These are phyloP conservation scores for Corythornis madagascariensis DNA, from an alignment of 2,113 vertebrate genomes.

Conservation along the genomic window DNA sequence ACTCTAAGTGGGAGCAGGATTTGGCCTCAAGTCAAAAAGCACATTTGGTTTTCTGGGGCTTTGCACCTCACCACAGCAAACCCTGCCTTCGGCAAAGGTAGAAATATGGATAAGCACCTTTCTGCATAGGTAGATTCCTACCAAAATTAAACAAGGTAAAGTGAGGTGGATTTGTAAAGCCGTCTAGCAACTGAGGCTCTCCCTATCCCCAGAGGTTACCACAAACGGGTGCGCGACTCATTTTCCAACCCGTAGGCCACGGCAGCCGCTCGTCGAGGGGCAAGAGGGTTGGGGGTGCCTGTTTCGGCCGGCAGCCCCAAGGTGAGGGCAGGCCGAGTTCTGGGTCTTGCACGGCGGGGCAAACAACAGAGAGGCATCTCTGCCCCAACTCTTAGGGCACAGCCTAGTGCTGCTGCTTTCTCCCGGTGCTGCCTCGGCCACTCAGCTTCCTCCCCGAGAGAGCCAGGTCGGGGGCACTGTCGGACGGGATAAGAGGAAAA, in stretches of 20 bases:
- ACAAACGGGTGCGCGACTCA: rapidly evolving
- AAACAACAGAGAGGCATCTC: neutral
- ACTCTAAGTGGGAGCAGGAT: neutral
- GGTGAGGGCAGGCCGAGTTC: neutral
- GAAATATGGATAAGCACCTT: neutral
- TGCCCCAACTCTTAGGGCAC: neutral
- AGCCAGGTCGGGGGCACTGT: neutral
- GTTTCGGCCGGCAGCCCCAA: rapidly evolving
- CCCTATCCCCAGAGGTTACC: no score
- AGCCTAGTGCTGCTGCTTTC: neutral
- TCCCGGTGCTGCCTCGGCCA: neutral
- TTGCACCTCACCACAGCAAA: neutral
- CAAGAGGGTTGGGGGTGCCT: neutral
- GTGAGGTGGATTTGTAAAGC: neutral
- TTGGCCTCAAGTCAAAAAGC: neutral
- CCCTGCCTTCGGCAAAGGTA: neutral
- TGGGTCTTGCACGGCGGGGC: rapidly evolving
- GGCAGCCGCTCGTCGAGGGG: rapidly evolving
- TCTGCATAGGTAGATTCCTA: neutral
- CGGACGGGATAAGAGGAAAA: neutral
- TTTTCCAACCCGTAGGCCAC: neutral
- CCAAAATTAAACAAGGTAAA: neutral
- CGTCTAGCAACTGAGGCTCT: neutral
- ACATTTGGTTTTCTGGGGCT: neutral
- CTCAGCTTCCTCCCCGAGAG: no score